Evolutionary conservation across 2,113 vertebrate species (phyloP), one percentile per base, ranked within the genome.

Genomic region (Corvus moneduloides): DNA sequence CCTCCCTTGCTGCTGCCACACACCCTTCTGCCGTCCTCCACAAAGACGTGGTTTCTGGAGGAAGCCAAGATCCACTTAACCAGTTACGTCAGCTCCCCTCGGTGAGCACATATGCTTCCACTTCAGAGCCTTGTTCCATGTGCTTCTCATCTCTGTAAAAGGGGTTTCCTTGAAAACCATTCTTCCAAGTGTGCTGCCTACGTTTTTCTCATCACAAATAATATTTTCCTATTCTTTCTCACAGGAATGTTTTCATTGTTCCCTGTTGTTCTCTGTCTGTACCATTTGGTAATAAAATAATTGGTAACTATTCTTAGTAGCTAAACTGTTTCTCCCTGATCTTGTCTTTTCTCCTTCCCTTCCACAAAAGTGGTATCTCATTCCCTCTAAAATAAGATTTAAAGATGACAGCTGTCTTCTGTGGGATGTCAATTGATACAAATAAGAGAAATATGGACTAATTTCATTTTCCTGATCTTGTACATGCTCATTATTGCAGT

Each of bases 71-170:
- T 93, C 68, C 6, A 4, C 58, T 87, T 69, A 35, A 61, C 61
- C 51, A 71, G 27, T 96, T 94, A 96, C 89, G 8, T 97, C 95
- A 96, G 43, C 62, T 93, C 59, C 79, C 52, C 69, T 90, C 17
- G 1, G 58, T 80, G 48, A 83, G 61, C 81, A 95, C 94, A 96
- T 94, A 43, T 96, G 95, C 95, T 96, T 97, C 63, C 59, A 96
- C 94, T 97, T 93, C 88, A 72, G 91, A 87, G 66, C n/a, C 73
- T 89, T 89, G 63, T 82, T 95, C 81, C 71, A 78, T 85, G 95
- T 90, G 76, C 78, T 96, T 90, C 82, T 95, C 5, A 17, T 87
- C 69, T 78, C 39, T 7, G 93, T 69, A 84, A 91, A 90, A 83
- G 71, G 84, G 77, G 14, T 90, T 96, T 95, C 89, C 95, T 95